Base-by-base conservation (phyloP, 2,888 invertebrate genomes). In the Caenorhabditis wallacei region DNA sequence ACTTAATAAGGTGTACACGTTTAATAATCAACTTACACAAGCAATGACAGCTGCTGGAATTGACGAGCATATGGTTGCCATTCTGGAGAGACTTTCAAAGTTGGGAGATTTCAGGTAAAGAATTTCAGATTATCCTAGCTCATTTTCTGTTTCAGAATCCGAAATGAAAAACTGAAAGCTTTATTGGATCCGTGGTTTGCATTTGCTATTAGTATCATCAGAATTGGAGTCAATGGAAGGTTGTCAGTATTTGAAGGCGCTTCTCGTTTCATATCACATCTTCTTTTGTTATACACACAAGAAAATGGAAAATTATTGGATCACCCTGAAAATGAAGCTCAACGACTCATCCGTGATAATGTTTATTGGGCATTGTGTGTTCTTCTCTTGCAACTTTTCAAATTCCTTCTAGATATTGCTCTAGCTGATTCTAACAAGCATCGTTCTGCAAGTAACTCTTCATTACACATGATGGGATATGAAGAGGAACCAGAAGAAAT, bases 41-140 rank as follows among this genome's bases (percentile, higher is more conserved):
- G 89, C 91, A 7, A 86, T 92, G 88, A 80, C 89, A 3, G 91
- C 88, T 35, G 63, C 64, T 8, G 87, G 88, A 2, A 56, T 92
- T 63, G 85, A 86, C 10, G 89, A 91, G 18, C 54, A 72, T n/a
- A 72, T 84, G 75, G 54, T 66, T 0, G 59, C 56, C 0, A 54
- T 80, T 30, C 8, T 74, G 3, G 37, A 59, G 24, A 78, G 74
- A 46, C 53, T 82, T 1, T 57, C 63, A 11, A 69, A 59, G 18
- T 46, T 80, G 4, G 80, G 72, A 54, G 59, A 74, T 37, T 70
- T 78, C 48, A 61, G 59, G 68, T 57, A 18, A 46, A 30, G 11
- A 13, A 18, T 37, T 26, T 0, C 4, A 4, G 8, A 48, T 7
- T 2, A 16, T 43, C 43, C 35, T 16, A 46, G 5, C 46, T n/a